Base-by-base conservation (phyloP, 2,888 invertebrate genomes). In the Nebria brevicollis region DNA sequence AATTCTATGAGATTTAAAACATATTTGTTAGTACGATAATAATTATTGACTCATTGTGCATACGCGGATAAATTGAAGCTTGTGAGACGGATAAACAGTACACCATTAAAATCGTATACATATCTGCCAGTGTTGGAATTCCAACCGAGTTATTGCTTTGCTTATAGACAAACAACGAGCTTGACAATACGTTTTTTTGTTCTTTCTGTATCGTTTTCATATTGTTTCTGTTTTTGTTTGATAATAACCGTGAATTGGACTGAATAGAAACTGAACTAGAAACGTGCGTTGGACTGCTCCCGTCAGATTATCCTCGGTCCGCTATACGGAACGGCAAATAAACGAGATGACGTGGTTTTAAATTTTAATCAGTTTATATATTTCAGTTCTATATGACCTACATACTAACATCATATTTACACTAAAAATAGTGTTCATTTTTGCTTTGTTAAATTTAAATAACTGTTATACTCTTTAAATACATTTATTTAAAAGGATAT, bases 31-130 rank as follows among this genome's bases (percentile, higher is more conserved):
- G 4, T 11, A 54, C 8, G 8, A 54, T 3, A 54, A 54, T 54
- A 54, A 54, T 20, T 20, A 20, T 20, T 20, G 8, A 54, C 4
- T 8, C 4, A 54, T 54, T 11, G 8, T 54, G 54, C 8, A 13
- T 13, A 13, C 13, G 54, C 54, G 54, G 7, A 54, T 54, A 54
- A 1, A 54, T 13, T 54, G 4, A 54, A 54, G 54, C 54, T 54
- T 13, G 54, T 54, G 54, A 54, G 13, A 54, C 11, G 13, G 54
- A 54, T 54, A 54, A 54, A 54, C 54, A 54, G 54, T 54, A 54
- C 54, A 54, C 54, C 54, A 54, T 54, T 54, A 54, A 54, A 54
- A 54, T 54, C 54, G 54, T 54, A 54, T 54, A 54, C 54, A 54
- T 54, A 54, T 54, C 54, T 54, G 54, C 8, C 54, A 54, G 54